Conservation (phyloP, 2,888 invertebrate species). For the Acrocyrtus sp. region DNA sequence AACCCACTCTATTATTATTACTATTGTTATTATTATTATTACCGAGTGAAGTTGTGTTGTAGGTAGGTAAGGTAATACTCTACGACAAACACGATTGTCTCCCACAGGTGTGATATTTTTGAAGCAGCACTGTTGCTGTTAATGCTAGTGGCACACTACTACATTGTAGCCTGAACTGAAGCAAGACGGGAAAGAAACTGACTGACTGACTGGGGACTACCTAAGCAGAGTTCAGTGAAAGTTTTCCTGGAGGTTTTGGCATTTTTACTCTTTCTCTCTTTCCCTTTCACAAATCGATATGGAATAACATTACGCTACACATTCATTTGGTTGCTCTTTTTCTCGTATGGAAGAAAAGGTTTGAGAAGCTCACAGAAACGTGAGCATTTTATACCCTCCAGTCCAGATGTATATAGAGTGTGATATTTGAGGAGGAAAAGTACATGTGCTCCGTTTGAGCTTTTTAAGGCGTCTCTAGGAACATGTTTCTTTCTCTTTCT, state of each 20-base stretch:
- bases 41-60: neutral
- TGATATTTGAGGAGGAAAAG: too few relatives aligned
- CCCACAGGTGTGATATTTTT: conserved; percentile 50
- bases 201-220: conserved; percentile 1
- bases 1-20: too few relatives aligned
- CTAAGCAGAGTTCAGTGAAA: neutral
- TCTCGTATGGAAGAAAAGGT: too few relatives aligned
- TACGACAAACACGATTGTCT: conserved; percentile 38
- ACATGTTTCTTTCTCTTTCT: neutral
- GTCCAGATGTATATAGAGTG: neutral
- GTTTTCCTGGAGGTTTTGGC: conserved; percentile 1
- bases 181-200: conserved; percentile 7
- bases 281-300: conserved; percentile 45
- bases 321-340: neutral
- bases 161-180: too few relatives aligned
- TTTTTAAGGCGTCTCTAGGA: too few relatives aligned
- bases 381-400: neutral
- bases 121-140: conserved; percentile 41
- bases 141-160: neutral
- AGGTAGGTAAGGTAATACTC: neutral
- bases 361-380: too few relatives aligned
- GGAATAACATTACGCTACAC: conserved; percentile 39
- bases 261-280: conserved; percentile 5
- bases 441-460: too few relatives aligned
- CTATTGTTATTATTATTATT: neutral